A percentile compares a stretch with the other conserved stretches of the same genome.
These are phyloP conservation scores for Ophion slaviceki DNA, from an alignment of 2,888 invertebrate species.

Conservation along the genomic window DNA sequence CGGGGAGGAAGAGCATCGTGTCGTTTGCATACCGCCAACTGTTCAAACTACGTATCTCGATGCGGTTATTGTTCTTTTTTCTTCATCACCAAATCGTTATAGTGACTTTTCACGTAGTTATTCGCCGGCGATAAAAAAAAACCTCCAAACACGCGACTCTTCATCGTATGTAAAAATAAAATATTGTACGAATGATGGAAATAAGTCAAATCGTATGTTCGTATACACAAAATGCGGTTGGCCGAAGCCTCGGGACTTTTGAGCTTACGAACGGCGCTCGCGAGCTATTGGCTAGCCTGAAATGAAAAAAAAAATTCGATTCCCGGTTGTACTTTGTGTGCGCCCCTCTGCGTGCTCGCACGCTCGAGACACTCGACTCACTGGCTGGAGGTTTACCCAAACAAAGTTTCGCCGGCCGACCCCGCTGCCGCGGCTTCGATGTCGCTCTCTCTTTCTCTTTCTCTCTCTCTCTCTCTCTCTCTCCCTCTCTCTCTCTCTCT, in stretches of 20 bases:
- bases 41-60: no score
- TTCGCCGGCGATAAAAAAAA: background rate
- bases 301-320: conserved; percentile 46
- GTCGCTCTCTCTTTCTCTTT: background rate
- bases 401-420: conserved; percentile 65
- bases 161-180: no score
- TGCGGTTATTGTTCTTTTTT: no score
- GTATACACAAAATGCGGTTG: no score
- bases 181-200: no score
- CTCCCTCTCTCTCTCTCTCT: conserved; percentile 16
- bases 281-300: conserved; percentile 63
- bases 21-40: no score
- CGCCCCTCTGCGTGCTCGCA: conserved; percentile 25
- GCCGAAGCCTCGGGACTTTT: background rate
- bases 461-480: background rate
- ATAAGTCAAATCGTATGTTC: no score
- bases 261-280: background rate
- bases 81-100: no score
- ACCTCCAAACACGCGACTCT: background rate
- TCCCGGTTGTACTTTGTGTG: conserved; percentile 46
- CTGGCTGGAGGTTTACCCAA: conserved; percentile 60
- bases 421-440: conserved; percentile 37
- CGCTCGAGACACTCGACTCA: conserved; percentile 45
- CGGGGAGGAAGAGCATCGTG: no score
- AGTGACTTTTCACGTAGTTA: no score